Evolutionary conservation across 2,113 vertebrate species (phyloP).

Genomic region (Opisthocomus hoazin): DNA sequence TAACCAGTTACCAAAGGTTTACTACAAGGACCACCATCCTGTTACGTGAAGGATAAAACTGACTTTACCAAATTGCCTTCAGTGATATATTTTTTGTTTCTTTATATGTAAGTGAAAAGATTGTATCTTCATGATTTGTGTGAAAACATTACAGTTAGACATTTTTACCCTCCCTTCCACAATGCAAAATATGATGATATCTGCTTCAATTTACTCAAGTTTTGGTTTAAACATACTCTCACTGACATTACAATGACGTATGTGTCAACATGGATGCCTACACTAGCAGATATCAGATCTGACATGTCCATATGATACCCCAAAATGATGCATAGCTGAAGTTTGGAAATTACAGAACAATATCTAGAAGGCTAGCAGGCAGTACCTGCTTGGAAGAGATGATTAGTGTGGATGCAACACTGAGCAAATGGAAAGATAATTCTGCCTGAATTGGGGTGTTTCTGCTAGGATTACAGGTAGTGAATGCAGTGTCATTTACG

Average conservation of each 20-base stretch:
- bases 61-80: neutral
- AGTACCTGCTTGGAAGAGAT: neutral
- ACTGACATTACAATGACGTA: neutral
- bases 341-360: neutral
- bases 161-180: neutral
- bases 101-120: neutral
- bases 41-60: neutral
- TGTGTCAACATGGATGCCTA: neutral
- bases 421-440: neutral
- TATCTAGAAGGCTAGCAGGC: neutral
- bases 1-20: neutral
- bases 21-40: neutral
- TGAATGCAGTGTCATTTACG: neutral
- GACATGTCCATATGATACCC: neutral
- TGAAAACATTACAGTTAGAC: neutral
- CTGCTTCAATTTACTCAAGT: neutral
- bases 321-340: neutral
- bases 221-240: neutral
- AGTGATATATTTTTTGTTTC: neutral
- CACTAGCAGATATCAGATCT: neutral
- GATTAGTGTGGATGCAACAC: neutral
- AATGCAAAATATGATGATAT: neutral
- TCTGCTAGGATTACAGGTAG: neutral
- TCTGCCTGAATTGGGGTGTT: neutral
- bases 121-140: neutral